Evolutionary conservation across 2,797 vertebrate species (phyloP).

Genomic region (Phoxinus dragarum): DNA sequence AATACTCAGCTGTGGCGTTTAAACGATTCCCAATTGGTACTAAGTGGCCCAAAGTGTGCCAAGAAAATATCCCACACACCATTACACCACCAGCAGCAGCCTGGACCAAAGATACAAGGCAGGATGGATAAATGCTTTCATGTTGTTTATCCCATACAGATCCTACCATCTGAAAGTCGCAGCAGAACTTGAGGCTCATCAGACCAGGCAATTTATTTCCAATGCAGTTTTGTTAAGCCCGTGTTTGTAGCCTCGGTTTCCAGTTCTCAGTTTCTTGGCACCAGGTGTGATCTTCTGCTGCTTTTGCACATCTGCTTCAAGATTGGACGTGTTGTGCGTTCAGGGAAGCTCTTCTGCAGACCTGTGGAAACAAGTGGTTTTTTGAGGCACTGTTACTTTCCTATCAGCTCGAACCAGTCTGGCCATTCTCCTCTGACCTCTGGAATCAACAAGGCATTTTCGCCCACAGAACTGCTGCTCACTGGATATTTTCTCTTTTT

Average conservation of each 20-base stretch:
- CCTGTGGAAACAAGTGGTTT: not conserved
- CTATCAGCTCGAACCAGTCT: constrained; percentile 9
- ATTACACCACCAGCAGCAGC: not conserved
- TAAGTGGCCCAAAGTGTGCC: not conserved
- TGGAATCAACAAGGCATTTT: constrained; percentile 46
- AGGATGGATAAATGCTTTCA: not conserved
- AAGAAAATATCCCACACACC: not conserved
- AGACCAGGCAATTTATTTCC: not conserved
- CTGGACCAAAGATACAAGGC: not conserved
- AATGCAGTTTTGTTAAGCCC: not conserved
- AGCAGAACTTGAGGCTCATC: not conserved
- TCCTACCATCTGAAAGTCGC: not conserved
- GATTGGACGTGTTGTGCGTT: not conserved
- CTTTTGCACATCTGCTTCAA: not conserved
- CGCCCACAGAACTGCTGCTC: constrained; percentile 15
- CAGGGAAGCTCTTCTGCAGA: not conserved
- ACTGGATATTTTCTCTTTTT: constrained; percentile 17
- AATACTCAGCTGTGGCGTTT: not conserved
- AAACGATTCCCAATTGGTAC: not conserved
- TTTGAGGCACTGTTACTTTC: not conserved
- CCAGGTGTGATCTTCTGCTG: not conserved
- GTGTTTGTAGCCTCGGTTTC: not conserved
- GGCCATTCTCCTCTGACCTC: constrained; percentile 52
- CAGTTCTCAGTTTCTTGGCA: not conserved
- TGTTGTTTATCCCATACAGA: not conserved